phyloP scores from a whole-genome alignment of 2,888 invertebrate species.

The Zonitis immaculata region DNA sequence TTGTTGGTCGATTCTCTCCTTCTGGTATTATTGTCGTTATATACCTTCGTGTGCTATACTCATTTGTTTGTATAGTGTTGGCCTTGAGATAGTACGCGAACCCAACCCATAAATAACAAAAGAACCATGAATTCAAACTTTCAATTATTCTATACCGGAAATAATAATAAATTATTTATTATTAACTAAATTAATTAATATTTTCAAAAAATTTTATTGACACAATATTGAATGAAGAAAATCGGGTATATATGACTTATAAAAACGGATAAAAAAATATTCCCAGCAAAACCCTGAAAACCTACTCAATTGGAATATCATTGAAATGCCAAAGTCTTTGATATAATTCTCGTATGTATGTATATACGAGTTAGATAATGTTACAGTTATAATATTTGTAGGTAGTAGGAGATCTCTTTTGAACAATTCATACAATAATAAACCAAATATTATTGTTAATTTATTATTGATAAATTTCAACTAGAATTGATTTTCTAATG shows the following conservation, averaged over 20 bases:
- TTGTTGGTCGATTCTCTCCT: slow-evolving; percentile 7
- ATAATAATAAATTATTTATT: neutral
- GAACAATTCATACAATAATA: neutral
- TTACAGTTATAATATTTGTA: neutral
- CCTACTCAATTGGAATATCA: neutral
- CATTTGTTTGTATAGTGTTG: slow-evolving; percentile 31
- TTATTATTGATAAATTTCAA: too few relatives aligned
- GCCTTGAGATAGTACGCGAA: slow-evolving; percentile 33
- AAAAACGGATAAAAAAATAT: too few relatives aligned
- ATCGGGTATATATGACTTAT: too few relatives aligned
- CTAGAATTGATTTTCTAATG: too few relatives aligned
- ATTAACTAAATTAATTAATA: too few relatives aligned
- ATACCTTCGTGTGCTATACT: slow-evolving; percentile 21
- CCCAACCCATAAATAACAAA: slow-evolving; percentile 23
- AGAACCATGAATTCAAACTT: slow-evolving; percentile 13
- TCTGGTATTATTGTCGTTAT: slow-evolving; percentile 17
- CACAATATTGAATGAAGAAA: neutral
- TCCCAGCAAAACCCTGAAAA: neutral
- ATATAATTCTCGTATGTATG: neutral
- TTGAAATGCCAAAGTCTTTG: neutral
- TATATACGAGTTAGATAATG: neutral
- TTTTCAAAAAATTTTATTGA: too few relatives aligned
- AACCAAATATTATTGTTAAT: too few relatives aligned
- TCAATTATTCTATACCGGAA: slow-evolving; percentile 13
- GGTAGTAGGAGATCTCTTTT: neutral